Percentiles rank a stretch among this genome's conserved stretches.
Evolutionary conservation across 23 tunicate species (phyloP).

Genomic region (Ciona savignyi): DNA sequence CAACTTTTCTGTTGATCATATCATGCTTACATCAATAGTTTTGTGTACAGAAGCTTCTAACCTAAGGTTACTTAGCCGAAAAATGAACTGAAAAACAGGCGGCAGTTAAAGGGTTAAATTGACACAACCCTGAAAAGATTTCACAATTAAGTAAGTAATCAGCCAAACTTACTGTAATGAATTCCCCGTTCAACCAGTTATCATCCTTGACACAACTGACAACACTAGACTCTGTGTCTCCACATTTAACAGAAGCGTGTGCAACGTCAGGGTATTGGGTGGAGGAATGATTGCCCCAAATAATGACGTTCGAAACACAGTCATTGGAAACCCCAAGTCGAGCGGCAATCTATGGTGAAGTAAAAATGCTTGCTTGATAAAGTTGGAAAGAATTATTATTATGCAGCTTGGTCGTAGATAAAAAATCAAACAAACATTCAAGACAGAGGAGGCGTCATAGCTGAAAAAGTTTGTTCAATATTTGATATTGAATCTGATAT

Average conservation of each 20-base stretch:
- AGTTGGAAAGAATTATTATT: neutral
- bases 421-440: neutral
- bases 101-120: no score
- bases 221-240: conserved; percentile 19
- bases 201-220: conserved; percentile 82
- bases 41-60: no score
- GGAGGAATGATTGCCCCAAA: conserved; percentile 99
- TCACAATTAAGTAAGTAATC: no score
- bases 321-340: conserved; percentile 50
- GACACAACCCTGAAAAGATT: no score
- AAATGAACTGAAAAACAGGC: no score
- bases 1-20: no score
- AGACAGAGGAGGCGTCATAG: neutral
- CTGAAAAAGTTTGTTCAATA: no score
- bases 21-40: no score
- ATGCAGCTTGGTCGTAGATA: neutral
- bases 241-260: conserved; percentile 47
- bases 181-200: conserved; percentile 91
- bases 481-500: no score
- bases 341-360: conserved; percentile 50
- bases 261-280: conserved; percentile 94
- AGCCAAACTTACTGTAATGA: conserved; percentile 65
- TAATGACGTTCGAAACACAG: conserved; percentile 71
- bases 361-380: neutral
- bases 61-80: no score